Evolutionary conservation across 2,797 vertebrate genomes (phyloP).

Genomic region (Sparus aurata): DNA sequence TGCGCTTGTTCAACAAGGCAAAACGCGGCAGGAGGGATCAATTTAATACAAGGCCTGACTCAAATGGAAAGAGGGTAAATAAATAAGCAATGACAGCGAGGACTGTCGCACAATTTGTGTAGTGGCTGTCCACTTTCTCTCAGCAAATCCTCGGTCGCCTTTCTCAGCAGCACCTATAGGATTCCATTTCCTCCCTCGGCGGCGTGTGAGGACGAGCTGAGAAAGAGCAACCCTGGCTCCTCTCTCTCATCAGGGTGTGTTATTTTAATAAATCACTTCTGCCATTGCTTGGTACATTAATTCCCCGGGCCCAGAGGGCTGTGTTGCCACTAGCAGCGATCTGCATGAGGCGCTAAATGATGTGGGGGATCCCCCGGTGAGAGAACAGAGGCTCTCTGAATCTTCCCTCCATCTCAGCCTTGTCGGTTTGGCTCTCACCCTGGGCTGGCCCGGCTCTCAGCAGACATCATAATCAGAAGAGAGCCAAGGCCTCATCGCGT

Average conservation of each 20-base stretch:
- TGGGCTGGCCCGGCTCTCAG: conserved; percentile 68
- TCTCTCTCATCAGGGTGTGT: conserved; percentile 64
- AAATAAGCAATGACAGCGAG: conserved; percentile 81
- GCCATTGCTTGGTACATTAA: conserved; percentile 74
- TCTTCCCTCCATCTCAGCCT: conserved; percentile 65
- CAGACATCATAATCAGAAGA: conserved; percentile 72
- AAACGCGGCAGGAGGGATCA: conserved; percentile 82
- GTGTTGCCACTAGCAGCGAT: conserved; percentile 80
- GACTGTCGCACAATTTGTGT: conserved; percentile 76
- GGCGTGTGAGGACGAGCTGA: conserved; percentile 54
- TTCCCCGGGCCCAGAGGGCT: conserved; percentile 73
- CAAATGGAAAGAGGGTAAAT: conserved; percentile 82
- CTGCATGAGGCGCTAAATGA: conserved; percentile 85
- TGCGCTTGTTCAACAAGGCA: conserved; percentile 84
- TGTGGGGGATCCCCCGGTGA: conserved; percentile 81
- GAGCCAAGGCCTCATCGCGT: conserved; percentile 50
- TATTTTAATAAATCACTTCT: conserved; percentile 79
- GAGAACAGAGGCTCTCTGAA: conserved; percentile 73
- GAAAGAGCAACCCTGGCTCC: conserved; percentile 57
- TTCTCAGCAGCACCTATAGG: conserved; percentile 47
- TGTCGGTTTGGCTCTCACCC: conserved; percentile 70
- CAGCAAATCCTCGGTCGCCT: conserved; percentile 45
- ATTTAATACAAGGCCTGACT: conserved; percentile 80
- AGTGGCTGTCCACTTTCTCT: conserved; percentile 70
- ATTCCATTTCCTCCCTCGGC: conserved; percentile 61